Percentiles rank a stretch among this genome's conserved stretches.
These are phyloP conservation scores for Meloidogyne exigua DNA, from an alignment of 1,140 invertebrate species.

Conservation along the genomic window DNA sequence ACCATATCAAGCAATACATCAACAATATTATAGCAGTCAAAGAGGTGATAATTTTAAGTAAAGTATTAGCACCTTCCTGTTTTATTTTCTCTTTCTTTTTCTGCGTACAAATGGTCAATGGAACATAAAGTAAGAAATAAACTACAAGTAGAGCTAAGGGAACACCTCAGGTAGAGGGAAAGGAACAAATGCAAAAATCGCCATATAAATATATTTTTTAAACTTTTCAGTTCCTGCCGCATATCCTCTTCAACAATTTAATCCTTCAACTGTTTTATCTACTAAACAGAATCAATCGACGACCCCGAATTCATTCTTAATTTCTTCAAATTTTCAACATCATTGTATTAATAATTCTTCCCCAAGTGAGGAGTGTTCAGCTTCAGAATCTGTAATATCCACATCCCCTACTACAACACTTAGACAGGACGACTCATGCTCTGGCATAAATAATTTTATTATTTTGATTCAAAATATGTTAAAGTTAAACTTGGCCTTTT, in stretches of 20 bases:
- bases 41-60: neutral
- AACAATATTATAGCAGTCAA: neutral
- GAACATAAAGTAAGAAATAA: too few relatives aligned
- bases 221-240: neutral
- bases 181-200: too few relatives aligned
- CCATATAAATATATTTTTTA: too few relatives aligned
- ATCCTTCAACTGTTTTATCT: too few relatives aligned
- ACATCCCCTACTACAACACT: neutral
- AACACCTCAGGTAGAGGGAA: too few relatives aligned
- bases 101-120: too few relatives aligned
- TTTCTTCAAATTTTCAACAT: neutral
- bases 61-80: too few relatives aligned
- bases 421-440: conserved; percentile 1
- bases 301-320: neutral
- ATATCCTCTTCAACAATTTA: neutral
- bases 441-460: conserved; percentile 2
- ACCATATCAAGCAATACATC: neutral
- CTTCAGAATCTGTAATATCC: neutral
- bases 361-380: neutral
- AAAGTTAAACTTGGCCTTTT: too few relatives aligned
- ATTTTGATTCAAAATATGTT: neutral
- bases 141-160: too few relatives aligned
- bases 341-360: neutral
- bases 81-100: too few relatives aligned
- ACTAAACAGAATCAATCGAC: neutral